Evolutionary conservation across 2,888 invertebrate species (phyloP).

Genomic region (Leptopilina drosophilae): DNA sequence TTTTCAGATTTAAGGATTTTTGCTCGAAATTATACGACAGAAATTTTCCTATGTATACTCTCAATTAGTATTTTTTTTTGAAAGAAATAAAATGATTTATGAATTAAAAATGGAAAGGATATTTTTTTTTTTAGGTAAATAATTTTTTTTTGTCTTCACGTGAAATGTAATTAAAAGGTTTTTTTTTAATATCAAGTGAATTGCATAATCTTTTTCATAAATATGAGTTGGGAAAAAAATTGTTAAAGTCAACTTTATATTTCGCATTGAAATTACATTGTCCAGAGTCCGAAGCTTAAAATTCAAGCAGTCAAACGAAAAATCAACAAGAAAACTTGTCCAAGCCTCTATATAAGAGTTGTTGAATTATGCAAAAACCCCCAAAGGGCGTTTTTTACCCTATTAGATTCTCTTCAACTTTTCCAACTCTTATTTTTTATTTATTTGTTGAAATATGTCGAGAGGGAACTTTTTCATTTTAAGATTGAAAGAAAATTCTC

Average conservation of each 20-base stretch:
- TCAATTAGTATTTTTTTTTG: background rate
- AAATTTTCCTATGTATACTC: too few species aligned
- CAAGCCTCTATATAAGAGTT: slow-evolving; percentile 5
- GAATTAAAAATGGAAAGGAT: too few species aligned
- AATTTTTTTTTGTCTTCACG: background rate
- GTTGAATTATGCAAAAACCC: slow-evolving; percentile 17
- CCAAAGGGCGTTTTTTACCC: slow-evolving; percentile 6
- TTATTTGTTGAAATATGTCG: background rate
- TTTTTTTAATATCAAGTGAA: background rate
- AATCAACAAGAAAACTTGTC: slow-evolving; percentile 10
- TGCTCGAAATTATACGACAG: background rate
- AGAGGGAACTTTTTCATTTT: background rate
- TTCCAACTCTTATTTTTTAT: background rate
- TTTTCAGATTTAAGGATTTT: background rate
- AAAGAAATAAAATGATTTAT: too few species aligned
- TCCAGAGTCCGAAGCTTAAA: slow-evolving; percentile 4
- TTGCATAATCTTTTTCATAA: slow-evolving; percentile 3
- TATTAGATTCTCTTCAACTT: slow-evolving; percentile 20
- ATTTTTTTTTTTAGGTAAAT: too few species aligned
- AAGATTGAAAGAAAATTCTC: background rate
- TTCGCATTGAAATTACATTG: slow-evolving; percentile 11
- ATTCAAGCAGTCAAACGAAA: slow-evolving; percentile 13
- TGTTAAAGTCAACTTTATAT: background rate
- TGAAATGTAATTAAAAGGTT: background rate
- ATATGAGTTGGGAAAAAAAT: slow-evolving; percentile 2